These are phyloP conservation scores for Melipona quadrifasciata DNA, from an alignment of 1,140 invertebrate genomes.

Conservation along the genomic window DNA sequence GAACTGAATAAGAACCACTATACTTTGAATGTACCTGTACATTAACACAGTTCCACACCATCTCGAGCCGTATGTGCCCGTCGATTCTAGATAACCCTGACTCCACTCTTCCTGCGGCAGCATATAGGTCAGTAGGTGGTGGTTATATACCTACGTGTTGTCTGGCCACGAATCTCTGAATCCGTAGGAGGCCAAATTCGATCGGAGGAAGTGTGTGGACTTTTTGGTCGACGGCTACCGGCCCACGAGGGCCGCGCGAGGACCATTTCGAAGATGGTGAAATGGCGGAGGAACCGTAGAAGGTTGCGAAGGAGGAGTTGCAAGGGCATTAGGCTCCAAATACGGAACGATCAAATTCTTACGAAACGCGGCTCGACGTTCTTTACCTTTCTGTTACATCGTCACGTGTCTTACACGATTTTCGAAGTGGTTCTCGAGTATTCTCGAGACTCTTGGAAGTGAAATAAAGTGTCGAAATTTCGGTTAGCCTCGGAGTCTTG, in stretches of 20 bases:
- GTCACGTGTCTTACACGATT: no score
- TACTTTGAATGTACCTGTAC: no score
- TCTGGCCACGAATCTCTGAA: no score
- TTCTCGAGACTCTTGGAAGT: no score
- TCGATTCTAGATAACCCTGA: background rate
- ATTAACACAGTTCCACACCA: background rate
- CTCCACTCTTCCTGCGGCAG: conserved; percentile 18
- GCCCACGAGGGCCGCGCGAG: background rate
- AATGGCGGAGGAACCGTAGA: conserved; percentile 42
- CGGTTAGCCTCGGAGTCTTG: no score
- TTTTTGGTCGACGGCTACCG: conserved; percentile 21
- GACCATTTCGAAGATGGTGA: background rate
- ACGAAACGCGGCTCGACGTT: conserved; percentile 54
- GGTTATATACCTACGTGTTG: background rate
- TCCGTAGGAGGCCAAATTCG: conserved; percentile 45
- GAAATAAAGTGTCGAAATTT: no score
- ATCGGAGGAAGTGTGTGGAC: conserved; percentile 57
- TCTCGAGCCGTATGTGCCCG: conserved; percentile 16
- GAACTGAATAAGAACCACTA: no score
- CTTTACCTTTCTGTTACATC: background rate
- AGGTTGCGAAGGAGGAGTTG: conserved; percentile 56
- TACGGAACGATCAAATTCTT: conserved; percentile 69
- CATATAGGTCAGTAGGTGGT: conserved; percentile 66
- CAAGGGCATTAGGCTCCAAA: conserved; percentile 66
- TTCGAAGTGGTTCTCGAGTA: background rate